phyloP scores from a whole-genome alignment of 2,113 vertebrate species.

The Taurulus bubalis region DNA sequence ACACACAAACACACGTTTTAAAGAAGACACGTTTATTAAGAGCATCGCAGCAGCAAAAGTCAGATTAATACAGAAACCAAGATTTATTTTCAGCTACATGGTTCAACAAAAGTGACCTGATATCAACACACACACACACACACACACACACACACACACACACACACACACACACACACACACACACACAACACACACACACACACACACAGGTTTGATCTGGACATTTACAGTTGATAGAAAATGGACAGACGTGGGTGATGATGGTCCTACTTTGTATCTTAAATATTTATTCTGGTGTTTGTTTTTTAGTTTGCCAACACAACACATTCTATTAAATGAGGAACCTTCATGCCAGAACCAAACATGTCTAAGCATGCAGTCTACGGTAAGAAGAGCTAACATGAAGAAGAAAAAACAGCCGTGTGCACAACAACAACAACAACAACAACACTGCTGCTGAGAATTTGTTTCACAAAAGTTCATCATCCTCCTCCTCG shows the following conservation, averaged over 20 bases:
- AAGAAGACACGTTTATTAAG: neutral
- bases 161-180: neutral
- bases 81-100: conserved; percentile 10
- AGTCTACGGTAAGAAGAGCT: conserved; percentile 53
- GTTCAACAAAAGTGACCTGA: neutral
- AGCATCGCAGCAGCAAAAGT: conserved; percentile 28
- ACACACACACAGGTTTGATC: neutral
- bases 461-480: neutral
- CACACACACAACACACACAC: neutral
- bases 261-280: conserved; percentile 29
- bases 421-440: neutral
- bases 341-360: conserved; percentile 78
- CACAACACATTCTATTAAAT: conserved; percentile 75
- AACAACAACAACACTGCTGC: conserved; percentile 8
- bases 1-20: neutral
- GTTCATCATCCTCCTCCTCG: neutral
- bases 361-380: conserved; percentile 76
- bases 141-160: neutral
- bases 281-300: conserved; percentile 19
- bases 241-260: conserved; percentile 14
- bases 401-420: conserved; percentile 66
- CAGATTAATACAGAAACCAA: conserved; percentile 27
- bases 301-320: conserved; percentile 69
- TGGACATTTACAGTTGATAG: neutral
- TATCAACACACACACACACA: neutral